Evolutionary conservation across 2,888 invertebrate genomes (phyloP).

Genomic region (Enoplolaimus lenunculus): DNA sequence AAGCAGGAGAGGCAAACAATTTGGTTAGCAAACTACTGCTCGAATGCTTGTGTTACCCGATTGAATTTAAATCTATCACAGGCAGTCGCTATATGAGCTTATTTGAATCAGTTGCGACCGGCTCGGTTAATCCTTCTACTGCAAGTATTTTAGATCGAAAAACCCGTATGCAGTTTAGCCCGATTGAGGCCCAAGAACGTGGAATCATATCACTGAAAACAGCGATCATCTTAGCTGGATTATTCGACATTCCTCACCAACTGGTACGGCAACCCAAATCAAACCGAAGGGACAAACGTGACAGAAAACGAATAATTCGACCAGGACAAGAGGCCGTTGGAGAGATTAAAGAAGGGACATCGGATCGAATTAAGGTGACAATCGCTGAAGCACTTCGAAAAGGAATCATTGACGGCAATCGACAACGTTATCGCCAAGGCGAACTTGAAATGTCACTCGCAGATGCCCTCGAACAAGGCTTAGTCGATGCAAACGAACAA

Average conservation of each 20-base stretch:
- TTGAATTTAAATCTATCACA: constrained; percentile 47
- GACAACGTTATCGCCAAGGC: constrained; percentile 38
- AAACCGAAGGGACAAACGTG: constrained; percentile 69
- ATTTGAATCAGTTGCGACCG: constrained; percentile 69
- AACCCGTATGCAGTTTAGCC: constrained; percentile 11
- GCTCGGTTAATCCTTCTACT: constrained; percentile 67
- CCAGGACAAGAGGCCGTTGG: constrained; percentile 45
- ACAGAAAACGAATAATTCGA: constrained; percentile 65
- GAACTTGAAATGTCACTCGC: constrained; percentile 50
- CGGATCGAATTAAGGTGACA: constrained; percentile 51
- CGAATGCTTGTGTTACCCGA: constrained; percentile 59
- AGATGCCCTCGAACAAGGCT: constrained; percentile 40
- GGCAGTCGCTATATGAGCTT: constrained; percentile 53
- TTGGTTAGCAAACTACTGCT: constrained; percentile 34
- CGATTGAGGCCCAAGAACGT: constrained; percentile 58
- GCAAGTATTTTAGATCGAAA: constrained; percentile 64
- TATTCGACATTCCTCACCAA: constrained; percentile 55
- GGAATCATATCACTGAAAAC: constrained; percentile 73
- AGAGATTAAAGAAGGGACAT: too few relatives aligned
- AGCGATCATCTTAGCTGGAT: constrained; percentile 65
- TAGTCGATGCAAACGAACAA: constrained; percentile 38
- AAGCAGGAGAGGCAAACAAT: constrained; percentile 32
- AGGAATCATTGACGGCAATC: constrained; percentile 57
- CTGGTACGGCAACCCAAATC: constrained; percentile 53
- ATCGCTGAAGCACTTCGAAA: constrained; percentile 62